Base-by-base conservation (phyloP, 2,888 invertebrate genomes). In the Dyspetes luteomarginatus region DNA sequence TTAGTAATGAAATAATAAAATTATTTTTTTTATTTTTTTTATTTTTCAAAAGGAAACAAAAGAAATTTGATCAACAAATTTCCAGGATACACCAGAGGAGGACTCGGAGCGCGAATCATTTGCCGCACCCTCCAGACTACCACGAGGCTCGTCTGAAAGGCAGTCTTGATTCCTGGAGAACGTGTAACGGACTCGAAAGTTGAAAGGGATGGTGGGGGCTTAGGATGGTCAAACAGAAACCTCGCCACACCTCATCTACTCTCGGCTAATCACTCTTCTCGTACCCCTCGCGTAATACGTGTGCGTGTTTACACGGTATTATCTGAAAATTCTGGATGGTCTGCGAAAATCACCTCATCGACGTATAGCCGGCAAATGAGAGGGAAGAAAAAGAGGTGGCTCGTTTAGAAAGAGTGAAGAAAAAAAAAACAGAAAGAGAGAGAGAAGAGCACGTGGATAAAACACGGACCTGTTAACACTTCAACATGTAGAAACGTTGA, bases 201-300 rank as follows among this genome's bases (percentile, higher is more conserved):
- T n/a, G n/a, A n/a, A n/a, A n/a, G n/a, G n/a, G n/a, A n/a, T n/a
- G 12, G 50, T 7, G 22, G 19, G 28, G 24, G 9, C 9, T 5
- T 7, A n/a, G 36, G n/a, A n/a, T 30, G 52, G 67, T 58, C 60
- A 77, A 76, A 75, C 56, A 65, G 50, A 67, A 68, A 36, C 30
- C 64, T 50, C 76, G 83, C 84, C 84, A 78, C 82, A 82, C 82
- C 83, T 83, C 60, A 72, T 73, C 78, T 82, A 82, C 83, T 82
- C 83, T 78, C 81, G 64, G 78, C 82, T 82, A 83, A 83, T 83
- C 83, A 82, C 80, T 82, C 79, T 69, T 74, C 55, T 58, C 36
- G 28, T 52, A 64, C 43, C 43, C 56, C 48, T 28, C 15, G 62
- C n/a, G 41, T 56, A 76, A 69, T 58, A 56, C 67, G 50, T 75